phyloP scores from a whole-genome alignment of 2,113 vertebrate species.

The Ciconia maguari region DNA sequence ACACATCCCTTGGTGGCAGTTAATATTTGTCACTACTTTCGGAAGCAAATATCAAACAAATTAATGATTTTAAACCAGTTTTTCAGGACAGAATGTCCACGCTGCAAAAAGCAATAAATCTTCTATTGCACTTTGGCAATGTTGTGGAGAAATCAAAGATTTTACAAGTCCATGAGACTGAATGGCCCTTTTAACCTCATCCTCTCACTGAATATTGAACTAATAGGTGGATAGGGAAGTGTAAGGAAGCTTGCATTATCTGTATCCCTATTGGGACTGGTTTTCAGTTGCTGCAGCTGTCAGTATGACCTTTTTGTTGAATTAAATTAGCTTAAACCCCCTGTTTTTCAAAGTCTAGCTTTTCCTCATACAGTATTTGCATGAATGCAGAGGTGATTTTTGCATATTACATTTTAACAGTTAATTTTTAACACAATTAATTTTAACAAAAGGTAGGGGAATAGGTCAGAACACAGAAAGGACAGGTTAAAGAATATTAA shows the following conservation, averaged over 20 bases:
- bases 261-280: background rate
- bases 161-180: background rate
- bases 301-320: slow-evolving; percentile 13
- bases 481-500: slow-evolving; percentile 37
- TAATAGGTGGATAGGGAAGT: background rate
- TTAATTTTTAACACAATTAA: slow-evolving; percentile 37
- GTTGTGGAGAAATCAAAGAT: background rate
- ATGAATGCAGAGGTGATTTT: background rate
- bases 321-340: background rate
- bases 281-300: background rate
- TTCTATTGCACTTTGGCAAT: background rate
- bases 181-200: background rate
- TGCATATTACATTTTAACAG: background rate
- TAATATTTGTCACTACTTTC: background rate
- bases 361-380: background rate
- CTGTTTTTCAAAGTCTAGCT: background rate
- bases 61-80: background rate
- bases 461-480: slow-evolving; percentile 45
- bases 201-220: background rate
- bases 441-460: slow-evolving; percentile 1
- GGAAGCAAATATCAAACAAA: background rate
- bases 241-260: background rate
- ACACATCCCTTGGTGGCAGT: background rate
- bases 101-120: background rate
- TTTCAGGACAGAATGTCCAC: background rate